Evolutionary conservation across 2,797 vertebrate species (phyloP).

Genomic region (Argyrosomus regius): DNA sequence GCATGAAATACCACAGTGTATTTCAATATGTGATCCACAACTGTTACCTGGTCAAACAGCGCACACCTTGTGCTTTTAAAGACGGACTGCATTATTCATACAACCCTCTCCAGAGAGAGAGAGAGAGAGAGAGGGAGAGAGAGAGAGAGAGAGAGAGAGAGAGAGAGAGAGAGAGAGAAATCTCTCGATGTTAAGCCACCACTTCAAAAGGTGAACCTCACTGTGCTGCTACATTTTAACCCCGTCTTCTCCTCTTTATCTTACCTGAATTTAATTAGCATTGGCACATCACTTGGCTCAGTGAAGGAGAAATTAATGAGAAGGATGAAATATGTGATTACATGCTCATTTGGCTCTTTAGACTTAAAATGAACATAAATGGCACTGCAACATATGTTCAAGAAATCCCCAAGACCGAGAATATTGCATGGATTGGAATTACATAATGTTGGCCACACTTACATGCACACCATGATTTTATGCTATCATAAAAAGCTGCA

Average conservation of each 20-base stretch:
- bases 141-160: too few relatives aligned
- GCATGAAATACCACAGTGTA: not conserved
- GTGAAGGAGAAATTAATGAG: slow-evolving; percentile 60
- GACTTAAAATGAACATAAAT: slow-evolving; percentile 50
- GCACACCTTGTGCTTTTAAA: slow-evolving; percentile 17
- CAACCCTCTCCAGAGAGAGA: slow-evolving; percentile 18
- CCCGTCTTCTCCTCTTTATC: slow-evolving; percentile 47
- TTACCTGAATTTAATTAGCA: slow-evolving; percentile 68
- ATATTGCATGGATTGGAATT: slow-evolving; percentile 10
- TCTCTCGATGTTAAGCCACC: slow-evolving; percentile 24
- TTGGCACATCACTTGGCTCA: slow-evolving; percentile 40
- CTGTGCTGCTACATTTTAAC: slow-evolving; percentile 44
- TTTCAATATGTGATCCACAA: not conserved
- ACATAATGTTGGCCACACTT: slow-evolving; percentile 20
- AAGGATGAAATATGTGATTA: slow-evolving; percentile 64
- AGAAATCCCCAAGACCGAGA: slow-evolving; percentile 13
- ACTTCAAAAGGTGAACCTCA: slow-evolving; percentile 48
- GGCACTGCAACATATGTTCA: not conserved
- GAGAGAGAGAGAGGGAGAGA: too few relatives aligned
- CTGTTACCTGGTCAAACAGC: slow-evolving; percentile 31
- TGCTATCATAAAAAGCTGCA: slow-evolving; percentile 12
- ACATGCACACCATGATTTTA: not conserved
- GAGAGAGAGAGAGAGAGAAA: not conserved
- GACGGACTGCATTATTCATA: slow-evolving; percentile 45
- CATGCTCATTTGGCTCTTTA: slow-evolving; percentile 52